phyloP scores from a whole-genome alignment of 2,888 invertebrate genomes.

The Didymodactylos carnosus region DNA sequence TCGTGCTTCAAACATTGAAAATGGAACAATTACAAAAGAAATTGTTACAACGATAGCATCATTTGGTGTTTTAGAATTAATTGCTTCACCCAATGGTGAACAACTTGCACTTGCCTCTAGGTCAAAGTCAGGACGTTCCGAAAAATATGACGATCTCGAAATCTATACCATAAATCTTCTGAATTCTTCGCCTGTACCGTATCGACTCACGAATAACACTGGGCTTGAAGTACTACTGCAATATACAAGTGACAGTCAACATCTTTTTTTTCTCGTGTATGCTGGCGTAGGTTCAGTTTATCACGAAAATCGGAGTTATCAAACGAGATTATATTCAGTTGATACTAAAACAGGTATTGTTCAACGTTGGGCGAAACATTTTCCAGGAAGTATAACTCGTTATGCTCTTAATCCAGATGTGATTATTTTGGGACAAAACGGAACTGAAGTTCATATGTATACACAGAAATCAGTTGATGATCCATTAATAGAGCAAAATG shows the following conservation, averaged over 20 bases:
- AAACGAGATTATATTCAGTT: background rate
- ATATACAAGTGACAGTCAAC: background rate
- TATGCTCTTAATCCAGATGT: background rate
- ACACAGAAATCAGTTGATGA: background rate
- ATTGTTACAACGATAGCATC: too few species aligned
- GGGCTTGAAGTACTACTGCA: background rate
- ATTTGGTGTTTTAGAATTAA: background rate
- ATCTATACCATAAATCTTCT: background rate
- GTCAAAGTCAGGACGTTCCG: background rate
- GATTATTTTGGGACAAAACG: background rate
- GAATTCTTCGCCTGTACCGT: background rate
- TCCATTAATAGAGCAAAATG: background rate
- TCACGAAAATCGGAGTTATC: background rate
- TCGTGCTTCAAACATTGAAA: too few species aligned
- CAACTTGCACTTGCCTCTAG: background rate
- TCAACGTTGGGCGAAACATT: background rate
- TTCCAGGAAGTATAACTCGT: background rate
- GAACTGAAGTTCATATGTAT: background rate
- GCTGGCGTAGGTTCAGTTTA: background rate
- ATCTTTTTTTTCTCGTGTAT: background rate
- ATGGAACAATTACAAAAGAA: too few species aligned
- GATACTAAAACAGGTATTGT: background rate
- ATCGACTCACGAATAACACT: background rate
- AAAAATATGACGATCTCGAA: background rate
- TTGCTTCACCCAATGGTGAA: background rate